Percentiles rank a stretch among this genome's conserved stretches.
phyloP scores from a whole-genome alignment of 23 tunicate genomes.

The Pegea sp. region DNA sequence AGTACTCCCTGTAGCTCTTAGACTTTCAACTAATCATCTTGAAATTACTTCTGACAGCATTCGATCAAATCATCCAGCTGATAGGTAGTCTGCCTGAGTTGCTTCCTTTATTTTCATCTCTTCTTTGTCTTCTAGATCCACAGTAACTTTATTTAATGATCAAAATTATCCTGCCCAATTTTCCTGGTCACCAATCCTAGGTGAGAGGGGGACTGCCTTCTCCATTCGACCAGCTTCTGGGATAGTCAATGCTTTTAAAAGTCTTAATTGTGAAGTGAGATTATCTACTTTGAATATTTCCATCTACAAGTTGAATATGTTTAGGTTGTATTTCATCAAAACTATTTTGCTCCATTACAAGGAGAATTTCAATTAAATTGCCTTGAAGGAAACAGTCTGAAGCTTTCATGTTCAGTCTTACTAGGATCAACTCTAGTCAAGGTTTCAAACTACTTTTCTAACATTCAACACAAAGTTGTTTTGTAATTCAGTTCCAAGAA shows the following conservation, averaged over 20 bases:
- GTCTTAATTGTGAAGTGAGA: slow-evolving; percentile 68
- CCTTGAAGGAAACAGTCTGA: slow-evolving; percentile 49
- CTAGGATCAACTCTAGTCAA: slow-evolving; percentile 58
- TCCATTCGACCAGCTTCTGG: slow-evolving; percentile 95
- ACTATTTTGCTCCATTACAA: slow-evolving; percentile 86
- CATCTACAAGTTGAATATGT: too few species aligned
- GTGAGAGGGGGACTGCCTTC: slow-evolving; percentile 88
- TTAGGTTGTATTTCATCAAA: slow-evolving; percentile 86
- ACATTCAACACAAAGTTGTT: not conserved
- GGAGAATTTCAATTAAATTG: slow-evolving; percentile 83
- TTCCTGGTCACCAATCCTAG: slow-evolving; percentile 77
- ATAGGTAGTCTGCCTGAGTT: not conserved
- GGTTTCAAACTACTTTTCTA: slow-evolving; percentile 8
- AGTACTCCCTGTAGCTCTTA: slow-evolving; percentile 61
- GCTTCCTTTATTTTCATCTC: not conserved
- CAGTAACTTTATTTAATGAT: slow-evolving; percentile 51
- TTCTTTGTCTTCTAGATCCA: slow-evolving; percentile 29
- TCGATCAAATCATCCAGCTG: not conserved
- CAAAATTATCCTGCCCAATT: slow-evolving; percentile 85
- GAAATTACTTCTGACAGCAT: slow-evolving; percentile 34
- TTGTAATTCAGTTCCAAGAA: slow-evolving; percentile 32
- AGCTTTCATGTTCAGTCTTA: slow-evolving; percentile 51
- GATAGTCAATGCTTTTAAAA: slow-evolving; percentile 49
- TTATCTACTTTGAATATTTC: too few species aligned
- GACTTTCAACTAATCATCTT: slow-evolving; percentile 22